Conservation (phyloP, 2,113 vertebrate species). For the Brachionichthys hirsutus region DNA sequence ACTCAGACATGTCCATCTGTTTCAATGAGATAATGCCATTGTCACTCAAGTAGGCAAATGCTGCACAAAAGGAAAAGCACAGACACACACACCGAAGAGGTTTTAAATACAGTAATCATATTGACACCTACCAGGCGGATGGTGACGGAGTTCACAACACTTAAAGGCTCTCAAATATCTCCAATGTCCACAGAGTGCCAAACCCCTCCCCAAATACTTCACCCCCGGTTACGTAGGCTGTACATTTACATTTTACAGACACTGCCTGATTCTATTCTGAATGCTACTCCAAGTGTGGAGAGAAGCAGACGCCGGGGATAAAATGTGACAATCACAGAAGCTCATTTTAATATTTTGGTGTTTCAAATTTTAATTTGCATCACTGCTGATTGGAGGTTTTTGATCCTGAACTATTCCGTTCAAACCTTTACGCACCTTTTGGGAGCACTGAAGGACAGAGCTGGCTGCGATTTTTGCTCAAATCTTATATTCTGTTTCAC, state of each 20-base stretch:
- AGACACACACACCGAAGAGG: constrained; percentile 19
- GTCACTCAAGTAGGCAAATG: constrained; percentile 11
- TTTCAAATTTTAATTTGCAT: no score
- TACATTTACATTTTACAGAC: constrained; percentile 76
- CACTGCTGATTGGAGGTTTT: no score
- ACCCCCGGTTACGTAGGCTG: constrained; percentile 73
- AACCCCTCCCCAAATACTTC: constrained; percentile 69
- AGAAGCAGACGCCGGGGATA: constrained; percentile 55
- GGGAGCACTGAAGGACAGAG: constrained; percentile 42
- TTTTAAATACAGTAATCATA: constrained; percentile 56
- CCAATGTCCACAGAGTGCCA: constrained; percentile 68
- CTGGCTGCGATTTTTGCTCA: constrained; percentile 58
- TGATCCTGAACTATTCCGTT: background rate
- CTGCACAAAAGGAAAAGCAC: constrained; percentile 5
- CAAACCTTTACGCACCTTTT: background rate
- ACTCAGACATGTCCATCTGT: no score
- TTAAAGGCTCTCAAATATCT: constrained; percentile 79
- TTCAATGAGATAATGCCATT: background rate
- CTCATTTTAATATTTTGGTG: no score
- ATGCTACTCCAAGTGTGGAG: constrained; percentile 56
- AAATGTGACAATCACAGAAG: constrained; percentile 30
- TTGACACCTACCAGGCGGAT: constrained; percentile 70
- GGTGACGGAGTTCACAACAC: no score
- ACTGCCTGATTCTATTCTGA: constrained; percentile 67
- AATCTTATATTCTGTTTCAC: constrained; percentile 41